These are phyloP conservation scores for Cervus canadensis DNA, from an alignment of 2,113 vertebrate genomes.

Conservation along the genomic window DNA sequence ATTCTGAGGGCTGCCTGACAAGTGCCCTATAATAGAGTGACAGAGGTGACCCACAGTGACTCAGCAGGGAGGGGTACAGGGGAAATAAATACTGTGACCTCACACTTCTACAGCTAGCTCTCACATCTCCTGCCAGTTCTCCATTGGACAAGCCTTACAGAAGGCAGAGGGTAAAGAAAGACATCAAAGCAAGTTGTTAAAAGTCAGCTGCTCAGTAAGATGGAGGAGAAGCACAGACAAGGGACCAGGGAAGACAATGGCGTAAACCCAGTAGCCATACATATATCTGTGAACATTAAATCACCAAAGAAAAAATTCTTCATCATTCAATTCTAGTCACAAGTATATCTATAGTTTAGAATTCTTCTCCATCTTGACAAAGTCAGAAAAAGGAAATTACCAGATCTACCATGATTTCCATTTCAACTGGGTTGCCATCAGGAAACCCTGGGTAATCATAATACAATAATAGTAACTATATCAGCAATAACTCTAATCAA, in stretches of 20 bases:
- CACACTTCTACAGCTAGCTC: background rate
- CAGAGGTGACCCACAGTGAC: background rate
- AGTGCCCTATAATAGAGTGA: background rate
- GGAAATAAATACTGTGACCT: background rate
- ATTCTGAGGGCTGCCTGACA: background rate
- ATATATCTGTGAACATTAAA: background rate
- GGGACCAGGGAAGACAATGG: background rate
- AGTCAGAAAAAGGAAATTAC: background rate
- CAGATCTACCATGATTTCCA: background rate
- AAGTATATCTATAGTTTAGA: background rate
- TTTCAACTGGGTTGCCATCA: background rate
- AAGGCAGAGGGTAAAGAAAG: background rate
- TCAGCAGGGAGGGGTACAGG: background rate
- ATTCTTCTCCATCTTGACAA: background rate
- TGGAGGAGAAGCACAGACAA: background rate
- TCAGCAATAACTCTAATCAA: background rate
- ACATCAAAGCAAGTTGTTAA: background rate
- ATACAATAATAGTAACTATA: background rate
- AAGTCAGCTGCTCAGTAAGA: background rate
- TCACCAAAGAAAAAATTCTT: background rate
- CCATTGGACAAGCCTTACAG: background rate
- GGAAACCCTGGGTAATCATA: background rate
- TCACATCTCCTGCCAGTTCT: background rate
- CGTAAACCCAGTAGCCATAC: fast-evolving
- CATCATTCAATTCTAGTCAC: background rate